Evolutionary conservation across 2,113 vertebrate species (phyloP), one percentile per base, ranked within the genome.

Genomic region (Actenoides hombroni): DNA sequence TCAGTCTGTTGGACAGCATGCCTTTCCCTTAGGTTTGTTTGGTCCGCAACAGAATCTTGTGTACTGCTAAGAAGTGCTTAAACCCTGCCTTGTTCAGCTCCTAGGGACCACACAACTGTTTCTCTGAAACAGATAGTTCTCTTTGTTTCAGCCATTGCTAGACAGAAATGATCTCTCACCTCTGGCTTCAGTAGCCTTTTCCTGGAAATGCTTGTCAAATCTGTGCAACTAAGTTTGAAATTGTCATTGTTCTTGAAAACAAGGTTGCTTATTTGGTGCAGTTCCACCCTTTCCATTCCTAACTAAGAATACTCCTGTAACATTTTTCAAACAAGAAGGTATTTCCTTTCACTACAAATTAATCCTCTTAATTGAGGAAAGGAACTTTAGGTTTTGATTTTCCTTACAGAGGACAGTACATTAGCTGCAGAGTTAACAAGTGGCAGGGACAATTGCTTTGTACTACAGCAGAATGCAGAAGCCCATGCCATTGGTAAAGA

Each of bases 401-500:
- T 53, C 16, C 21, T 15, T 51, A 6, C 42, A 77, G 25, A 64
- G 60, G 16, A 49, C 33, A 57, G 26, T 4, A 5, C 35, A 25
- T 15, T 39, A 82, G 42, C 64, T 67, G 12, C 26, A 25, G 14
- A 73, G 48, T 13, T 51, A 51, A 51, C 29, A 39, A n/a, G 56
- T 5, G 33, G 39, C 53, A 82, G 39, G 35, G 25, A 46, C 48
- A 20, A 79, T 6, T 28, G 24, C 10, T 57, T 39, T 60, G 24
- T 15, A 4, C n/a, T 26, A 13, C 18, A 60, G 46, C 67, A 82
- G 61, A 4, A 2, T 4, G n/a, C 21, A 37, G 42, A 33, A 70
- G 40, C 70, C 53, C 16, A 1, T 3, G 1, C 6, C 40, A 21
- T 8, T 1, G 0, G 6, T 16, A 15, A n/a, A 53, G 81, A 46